Conservation (phyloP, 23 tunicate species). For the Pegea sp. region DNA sequence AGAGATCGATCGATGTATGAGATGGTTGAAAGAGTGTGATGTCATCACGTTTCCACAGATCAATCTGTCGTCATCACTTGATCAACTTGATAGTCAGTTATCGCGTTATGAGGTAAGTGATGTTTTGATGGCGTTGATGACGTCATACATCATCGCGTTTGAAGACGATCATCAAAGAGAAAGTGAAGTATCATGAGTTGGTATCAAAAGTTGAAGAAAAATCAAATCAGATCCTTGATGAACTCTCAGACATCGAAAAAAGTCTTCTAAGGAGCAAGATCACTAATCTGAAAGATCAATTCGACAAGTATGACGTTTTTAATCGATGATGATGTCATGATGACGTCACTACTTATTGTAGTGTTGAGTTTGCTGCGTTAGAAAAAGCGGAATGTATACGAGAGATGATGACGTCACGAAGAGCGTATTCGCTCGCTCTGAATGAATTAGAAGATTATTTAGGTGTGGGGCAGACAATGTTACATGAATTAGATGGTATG, state of each 20-base stretch:
- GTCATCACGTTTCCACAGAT: conserved; percentile 74
- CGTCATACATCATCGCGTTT: not conserved
- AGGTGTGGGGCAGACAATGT: conserved; percentile 36
- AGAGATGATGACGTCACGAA: conserved; percentile 64
- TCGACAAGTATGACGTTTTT: conserved; percentile 27
- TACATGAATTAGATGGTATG: conserved; percentile 49
- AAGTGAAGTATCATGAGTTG: conserved; percentile 47
- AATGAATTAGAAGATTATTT: conserved; percentile 53
- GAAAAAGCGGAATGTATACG: conserved; percentile 28
- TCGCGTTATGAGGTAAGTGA: conserved; percentile 35
- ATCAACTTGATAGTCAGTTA: conserved; percentile 53
- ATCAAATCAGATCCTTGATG: conserved; percentile 29
- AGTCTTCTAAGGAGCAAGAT: conserved; percentile 34
- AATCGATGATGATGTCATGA: not conserved
- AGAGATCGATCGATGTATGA: conserved; percentile 54
- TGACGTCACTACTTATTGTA: too few relatives aligned
- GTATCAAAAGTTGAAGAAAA: conserved; percentile 37
- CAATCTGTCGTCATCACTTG: conserved; percentile 57
- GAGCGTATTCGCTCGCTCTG: conserved; percentile 23
- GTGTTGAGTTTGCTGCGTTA: conserved; percentile 56
- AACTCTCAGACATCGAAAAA: conserved; percentile 58
- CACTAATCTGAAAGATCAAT: conserved; percentile 46
- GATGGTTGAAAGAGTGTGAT: conserved; percentile 98
- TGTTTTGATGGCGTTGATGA: not conserved
- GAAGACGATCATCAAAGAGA: conserved; percentile 57